Percentiles rank a stretch among this genome's conserved stretches.
Conservation (phyloP, 1,140 invertebrate genomes). For the Protaetia brevitarsis region DNA sequence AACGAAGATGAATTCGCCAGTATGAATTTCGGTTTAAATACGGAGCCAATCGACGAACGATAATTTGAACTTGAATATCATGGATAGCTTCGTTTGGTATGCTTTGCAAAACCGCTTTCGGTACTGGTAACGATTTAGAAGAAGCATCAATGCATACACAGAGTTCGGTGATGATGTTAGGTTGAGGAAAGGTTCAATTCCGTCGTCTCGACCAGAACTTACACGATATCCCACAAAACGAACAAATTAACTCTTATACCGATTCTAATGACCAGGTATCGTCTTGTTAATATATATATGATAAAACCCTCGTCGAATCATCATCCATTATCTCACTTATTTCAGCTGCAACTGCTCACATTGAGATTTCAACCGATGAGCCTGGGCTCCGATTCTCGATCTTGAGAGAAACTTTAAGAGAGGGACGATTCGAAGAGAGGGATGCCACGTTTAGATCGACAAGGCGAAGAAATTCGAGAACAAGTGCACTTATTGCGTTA, state of each 20-base stretch:
- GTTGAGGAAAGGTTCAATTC: neutral
- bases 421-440: neutral
- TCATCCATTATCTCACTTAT: neutral
- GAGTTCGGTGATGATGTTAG: neutral
- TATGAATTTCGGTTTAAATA: slow-evolving; percentile 1
- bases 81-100: slow-evolving; percentile 8
- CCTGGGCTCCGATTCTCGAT: neutral
- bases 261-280: slow-evolving; percentile 17
- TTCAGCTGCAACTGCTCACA: slow-evolving; percentile 5
- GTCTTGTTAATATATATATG: neutral
- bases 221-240: neutral
- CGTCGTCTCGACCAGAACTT: slow-evolving; percentile 4
- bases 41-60: neutral
- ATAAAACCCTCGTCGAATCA: neutral
- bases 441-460: neutral
- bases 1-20: neutral
- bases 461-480: slow-evolving; percentile 6
- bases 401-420: neutral
- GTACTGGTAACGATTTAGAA: neutral
- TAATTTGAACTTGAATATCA: slow-evolving; percentile 13
- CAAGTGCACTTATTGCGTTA: slow-evolving; percentile 33
- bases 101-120: slow-evolving; percentile 20
- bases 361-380: slow-evolving; percentile 16
- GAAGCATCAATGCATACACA: slow-evolving; percentile 19
- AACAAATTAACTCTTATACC: slow-evolving; percentile 9